Evolutionary conservation across 2,888 invertebrate genomes (phyloP), one percentile per base, ranked within the genome.

Genomic region (Drosophila sordidula): DNA sequence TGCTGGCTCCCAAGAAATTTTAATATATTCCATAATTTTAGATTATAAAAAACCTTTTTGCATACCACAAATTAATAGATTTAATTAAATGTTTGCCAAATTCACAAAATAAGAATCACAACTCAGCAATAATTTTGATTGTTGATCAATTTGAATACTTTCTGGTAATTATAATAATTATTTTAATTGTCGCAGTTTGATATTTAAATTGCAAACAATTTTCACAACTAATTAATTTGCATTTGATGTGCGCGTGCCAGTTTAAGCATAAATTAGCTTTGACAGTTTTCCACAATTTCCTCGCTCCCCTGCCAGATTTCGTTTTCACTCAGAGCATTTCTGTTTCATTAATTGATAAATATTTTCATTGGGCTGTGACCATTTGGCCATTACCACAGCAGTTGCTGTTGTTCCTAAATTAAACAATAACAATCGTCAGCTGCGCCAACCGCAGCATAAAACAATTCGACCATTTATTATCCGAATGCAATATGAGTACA

Each of bases 281-380:
- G 52, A 47, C 67, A 63, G 62, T 65, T 41, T 16, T 16, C 9
- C 41, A 51, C 29, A 52, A 51, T 45, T 18, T 46, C 6, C 12
- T 34, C 42, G 29, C 9, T 36, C 1, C 11, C 6, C 29, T 14
- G 14, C 16, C 34, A 39, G n/a, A 56, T 44, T 32, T 38, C 42
- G 41, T 47, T 51, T 42, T 38, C 41, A 42, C 39, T 57, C 25
- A 39, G 26, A 14, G 29, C 29, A 52, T 70, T 44, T 32, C 22
- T 58, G 47, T 59, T 56, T 25, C 11, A 81, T 66, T 81, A 79
- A 79, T 81, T 84, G 68, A 49, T 58, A 70, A 79, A 81, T 81
- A 77, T 83, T 84, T 79, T 71, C 41, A 66, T 66, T 68, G 44
- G 41, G 50, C 39, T 59, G 22, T 49, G 36, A 68, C 49, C 51